Evolutionary conservation across 2,888 invertebrate genomes (phyloP).

Genomic region (Scaptomyza polygonia): DNA sequence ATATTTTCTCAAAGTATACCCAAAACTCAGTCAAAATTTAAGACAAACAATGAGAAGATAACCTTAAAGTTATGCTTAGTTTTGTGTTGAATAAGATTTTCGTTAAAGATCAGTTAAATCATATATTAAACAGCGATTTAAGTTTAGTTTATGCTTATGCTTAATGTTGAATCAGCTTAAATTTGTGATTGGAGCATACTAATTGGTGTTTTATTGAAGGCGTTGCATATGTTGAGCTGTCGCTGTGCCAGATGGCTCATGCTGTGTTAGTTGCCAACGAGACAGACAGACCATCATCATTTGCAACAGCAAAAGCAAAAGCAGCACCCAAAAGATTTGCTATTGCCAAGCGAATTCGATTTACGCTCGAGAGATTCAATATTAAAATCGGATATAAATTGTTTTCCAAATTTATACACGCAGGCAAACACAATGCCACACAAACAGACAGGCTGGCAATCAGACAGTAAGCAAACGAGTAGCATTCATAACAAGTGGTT

Average conservation of each 20-base stretch:
- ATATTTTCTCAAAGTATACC: not conserved
- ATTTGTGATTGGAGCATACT: slow-evolving; percentile 21
- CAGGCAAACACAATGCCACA: slow-evolving; percentile 2
- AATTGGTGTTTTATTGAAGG: slow-evolving; percentile 40
- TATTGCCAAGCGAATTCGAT: slow-evolving; percentile 51
- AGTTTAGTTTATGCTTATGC: not conserved
- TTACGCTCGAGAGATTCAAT: slow-evolving; percentile 70
- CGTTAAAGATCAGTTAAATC: too few species aligned
- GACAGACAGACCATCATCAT: not conserved
- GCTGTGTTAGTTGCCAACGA: slow-evolving; percentile 4
- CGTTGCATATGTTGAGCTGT: slow-evolving; percentile 1
- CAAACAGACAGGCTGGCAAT: slow-evolving; percentile 1
- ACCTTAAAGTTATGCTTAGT: too few species aligned
- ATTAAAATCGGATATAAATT: slow-evolving; percentile 79
- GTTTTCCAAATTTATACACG: slow-evolving; percentile 42
- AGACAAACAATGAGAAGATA: not conserved
- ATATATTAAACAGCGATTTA: too few species aligned
- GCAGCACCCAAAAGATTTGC: slow-evolving; percentile 34
- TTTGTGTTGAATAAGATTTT: too few species aligned
- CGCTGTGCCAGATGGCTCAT: slow-evolving; percentile 2
- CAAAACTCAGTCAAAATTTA: not conserved
- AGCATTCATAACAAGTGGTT: slow-evolving; percentile 71
- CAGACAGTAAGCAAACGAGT: slow-evolving; percentile 12
- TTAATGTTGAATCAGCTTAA: slow-evolving; percentile 9
- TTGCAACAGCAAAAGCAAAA: not conserved